phyloP scores from a whole-genome alignment of 2,888 invertebrate species.

The Tinea trinotella region DNA sequence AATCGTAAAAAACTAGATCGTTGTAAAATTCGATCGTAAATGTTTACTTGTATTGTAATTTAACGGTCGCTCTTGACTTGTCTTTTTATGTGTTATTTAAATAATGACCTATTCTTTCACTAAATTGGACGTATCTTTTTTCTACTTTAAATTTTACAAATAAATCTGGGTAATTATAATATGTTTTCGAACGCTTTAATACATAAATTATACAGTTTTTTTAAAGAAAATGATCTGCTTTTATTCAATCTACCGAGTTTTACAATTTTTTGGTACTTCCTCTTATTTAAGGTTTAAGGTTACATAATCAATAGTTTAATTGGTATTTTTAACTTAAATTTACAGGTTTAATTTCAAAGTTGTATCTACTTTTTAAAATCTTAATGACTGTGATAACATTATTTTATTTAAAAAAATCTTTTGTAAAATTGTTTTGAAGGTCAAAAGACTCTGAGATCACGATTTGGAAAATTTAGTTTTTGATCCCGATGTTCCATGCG shows the following conservation, averaged over 20 bases:
- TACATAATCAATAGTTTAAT: too few relatives aligned
- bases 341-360: too few relatives aligned
- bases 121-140: conserved; percentile 28
- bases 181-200: neutral
- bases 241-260: neutral
- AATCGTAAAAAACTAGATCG: conserved; percentile 26
- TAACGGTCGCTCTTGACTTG: conserved; percentile 30
- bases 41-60: conserved; percentile 24
- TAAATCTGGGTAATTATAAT: conserved; percentile 8
- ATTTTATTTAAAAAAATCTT: neutral
- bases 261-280: neutral
- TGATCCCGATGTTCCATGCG: conserved; percentile 25
- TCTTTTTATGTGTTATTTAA: conserved; percentile 41
- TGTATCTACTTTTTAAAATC: too few relatives aligned
- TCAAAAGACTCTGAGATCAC: neutral
- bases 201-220: neutral
- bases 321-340: too few relatives aligned
- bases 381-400: too few relatives aligned
- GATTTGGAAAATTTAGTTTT: conserved; percentile 16
- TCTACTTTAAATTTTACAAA: conserved; percentile 15
- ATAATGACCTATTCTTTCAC: conserved; percentile 43
- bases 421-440: neutral
- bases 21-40: conserved; percentile 21
- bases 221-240: neutral
- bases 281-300: neutral